Evolutionary conservation across 2,797 vertebrate genomes (phyloP).

Genomic region (Characodon lateralis): DNA sequence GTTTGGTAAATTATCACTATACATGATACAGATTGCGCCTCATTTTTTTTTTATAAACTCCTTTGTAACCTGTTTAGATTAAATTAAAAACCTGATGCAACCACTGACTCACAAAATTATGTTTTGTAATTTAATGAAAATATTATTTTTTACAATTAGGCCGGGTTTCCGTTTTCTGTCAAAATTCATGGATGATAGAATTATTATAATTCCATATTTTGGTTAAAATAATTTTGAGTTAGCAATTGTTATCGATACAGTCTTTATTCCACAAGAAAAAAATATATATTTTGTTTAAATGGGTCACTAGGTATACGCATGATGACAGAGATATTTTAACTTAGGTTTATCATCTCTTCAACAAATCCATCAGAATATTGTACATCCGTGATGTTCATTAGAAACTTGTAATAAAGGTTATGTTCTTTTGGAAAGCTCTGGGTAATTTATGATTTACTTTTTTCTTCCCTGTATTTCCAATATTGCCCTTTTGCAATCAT

Average conservation of each 20-base stretch:
- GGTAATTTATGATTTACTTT: background rate
- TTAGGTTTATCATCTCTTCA: background rate
- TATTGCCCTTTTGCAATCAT: too few species aligned
- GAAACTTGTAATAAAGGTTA: background rate
- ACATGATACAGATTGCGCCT: too few species aligned
- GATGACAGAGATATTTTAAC: background rate
- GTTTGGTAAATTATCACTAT: background rate
- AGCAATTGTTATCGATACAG: too few species aligned
- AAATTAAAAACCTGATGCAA: background rate
- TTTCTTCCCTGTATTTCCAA: background rate
- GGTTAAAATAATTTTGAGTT: too few species aligned
- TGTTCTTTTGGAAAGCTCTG: background rate
- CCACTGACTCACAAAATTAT: background rate
- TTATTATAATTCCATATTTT: too few species aligned
- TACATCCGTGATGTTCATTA: background rate
- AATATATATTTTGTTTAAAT: too few species aligned
- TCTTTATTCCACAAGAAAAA: too few species aligned
- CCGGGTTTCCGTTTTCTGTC: background rate
- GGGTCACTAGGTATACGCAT: too few species aligned
- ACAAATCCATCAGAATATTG: background rate
- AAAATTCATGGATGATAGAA: too few species aligned
- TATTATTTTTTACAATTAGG: background rate
- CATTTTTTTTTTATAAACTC: background rate
- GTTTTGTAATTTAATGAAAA: background rate
- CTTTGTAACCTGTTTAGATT: background rate